Evolutionary conservation across 2,888 invertebrate genomes (phyloP).

Genomic region (Drosophila bunnanda): DNA sequence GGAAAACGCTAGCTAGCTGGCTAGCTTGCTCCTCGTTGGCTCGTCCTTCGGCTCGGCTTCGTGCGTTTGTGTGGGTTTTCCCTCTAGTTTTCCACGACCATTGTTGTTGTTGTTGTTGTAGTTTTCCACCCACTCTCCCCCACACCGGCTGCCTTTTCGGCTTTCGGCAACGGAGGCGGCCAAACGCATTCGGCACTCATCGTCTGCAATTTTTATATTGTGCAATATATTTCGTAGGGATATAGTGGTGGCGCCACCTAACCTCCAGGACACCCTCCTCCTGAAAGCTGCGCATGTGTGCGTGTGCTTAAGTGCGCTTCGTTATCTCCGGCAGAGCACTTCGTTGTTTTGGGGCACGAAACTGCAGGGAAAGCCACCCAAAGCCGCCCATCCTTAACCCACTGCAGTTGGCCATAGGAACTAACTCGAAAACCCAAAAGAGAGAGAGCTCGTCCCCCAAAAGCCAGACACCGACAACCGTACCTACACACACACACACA

Average conservation of each 20-base stretch:
- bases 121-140: slow-evolving; percentile 3
- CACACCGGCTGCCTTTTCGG: slow-evolving; percentile 68
- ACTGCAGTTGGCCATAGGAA: slow-evolving; percentile 67
- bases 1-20: slow-evolving; percentile 32
- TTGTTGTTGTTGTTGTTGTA: slow-evolving; percentile 38
- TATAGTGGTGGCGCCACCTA: slow-evolving; percentile 13
- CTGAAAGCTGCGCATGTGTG: slow-evolving; percentile 45
- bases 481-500: no score
- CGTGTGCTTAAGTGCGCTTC: slow-evolving; percentile 78
- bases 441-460: slow-evolving; percentile 48
- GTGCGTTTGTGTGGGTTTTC: slow-evolving; percentile 10
- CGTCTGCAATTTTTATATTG: slow-evolving; percentile 77
- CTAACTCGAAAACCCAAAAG: slow-evolving; percentile 55
- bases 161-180: slow-evolving; percentile 35
- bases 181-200: slow-evolving; percentile 73
- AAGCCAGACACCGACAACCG: slow-evolving; percentile 77
- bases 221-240: slow-evolving; percentile 78
- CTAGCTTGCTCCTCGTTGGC: slow-evolving; percentile 73
- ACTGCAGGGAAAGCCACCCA: slow-evolving; percentile 24
- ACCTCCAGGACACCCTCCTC: slow-evolving; percentile 1
- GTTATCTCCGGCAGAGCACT: slow-evolving; percentile 79
- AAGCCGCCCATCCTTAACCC: slow-evolving; percentile 16
- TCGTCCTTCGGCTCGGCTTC: slow-evolving; percentile 52
- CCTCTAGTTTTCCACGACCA: slow-evolving; percentile 13
- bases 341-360: slow-evolving; percentile 77